Evolutionary conservation across 1,140 invertebrate species (phyloP).

Genomic region (Paralvinella palmiformis): DNA sequence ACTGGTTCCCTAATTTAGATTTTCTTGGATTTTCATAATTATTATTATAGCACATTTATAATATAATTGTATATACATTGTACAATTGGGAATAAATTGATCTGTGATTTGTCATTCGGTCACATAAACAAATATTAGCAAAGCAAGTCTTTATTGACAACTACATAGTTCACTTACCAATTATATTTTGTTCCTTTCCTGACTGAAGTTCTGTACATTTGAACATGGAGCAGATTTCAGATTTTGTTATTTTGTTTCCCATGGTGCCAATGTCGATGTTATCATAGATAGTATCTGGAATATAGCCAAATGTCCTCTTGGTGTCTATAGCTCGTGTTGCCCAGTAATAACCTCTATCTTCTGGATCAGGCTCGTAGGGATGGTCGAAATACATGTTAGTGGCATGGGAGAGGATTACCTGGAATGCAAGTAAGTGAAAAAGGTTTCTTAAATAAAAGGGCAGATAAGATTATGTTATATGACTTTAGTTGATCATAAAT

Average conservation of each 20-base stretch:
- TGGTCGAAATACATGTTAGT: slow-evolving; percentile 45
- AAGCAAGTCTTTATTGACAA: too few species aligned
- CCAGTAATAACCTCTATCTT: slow-evolving; percentile 41
- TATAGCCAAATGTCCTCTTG: slow-evolving; percentile 31
- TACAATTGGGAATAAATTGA: too few species aligned
- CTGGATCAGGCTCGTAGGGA: slow-evolving; percentile 41
- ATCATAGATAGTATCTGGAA: slow-evolving; percentile 34
- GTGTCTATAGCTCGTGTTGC: slow-evolving; percentile 34
- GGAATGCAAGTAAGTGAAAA: too few species aligned
- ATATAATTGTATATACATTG: too few species aligned
- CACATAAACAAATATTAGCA: too few species aligned
- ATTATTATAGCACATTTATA: too few species aligned
- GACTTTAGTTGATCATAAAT: neutral
- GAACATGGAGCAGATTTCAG: neutral
- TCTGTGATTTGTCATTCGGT: too few species aligned
- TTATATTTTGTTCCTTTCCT: neutral
- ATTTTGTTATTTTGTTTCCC: neutral
- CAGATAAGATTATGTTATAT: neutral
- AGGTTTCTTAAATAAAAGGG: too few species aligned
- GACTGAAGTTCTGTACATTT: neutral
- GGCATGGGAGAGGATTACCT: slow-evolving; percentile 37
- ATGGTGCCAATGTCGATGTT: slow-evolving; percentile 27
- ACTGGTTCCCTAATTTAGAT: too few species aligned
- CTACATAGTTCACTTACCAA: too few species aligned
- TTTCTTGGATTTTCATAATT: too few species aligned